Evolutionary conservation across 2,888 invertebrate species (phyloP).

Genomic region (Patella pellucida): DNA sequence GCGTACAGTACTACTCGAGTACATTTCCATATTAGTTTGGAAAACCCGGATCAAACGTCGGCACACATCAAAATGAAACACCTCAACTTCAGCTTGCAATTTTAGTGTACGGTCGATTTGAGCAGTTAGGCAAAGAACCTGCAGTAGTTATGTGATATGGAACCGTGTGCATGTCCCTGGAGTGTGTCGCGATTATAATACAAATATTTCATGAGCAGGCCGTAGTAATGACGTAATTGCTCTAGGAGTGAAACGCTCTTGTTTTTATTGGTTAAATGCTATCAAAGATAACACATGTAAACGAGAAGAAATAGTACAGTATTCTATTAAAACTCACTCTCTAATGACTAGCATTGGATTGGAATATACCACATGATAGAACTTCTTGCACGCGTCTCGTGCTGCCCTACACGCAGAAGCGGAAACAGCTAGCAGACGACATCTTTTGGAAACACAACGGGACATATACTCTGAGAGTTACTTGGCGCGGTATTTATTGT

Average conservation of each 20-base stretch:
- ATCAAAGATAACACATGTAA: constrained; percentile 5
- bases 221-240: constrained; percentile 27
- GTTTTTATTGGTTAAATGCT: constrained; percentile 3
- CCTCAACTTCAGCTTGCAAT: too few relatives aligned
- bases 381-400: constrained; percentile 13
- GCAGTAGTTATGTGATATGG: constrained; percentile 18
- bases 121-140: background rate
- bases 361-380: constrained; percentile 14
- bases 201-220: constrained; percentile 29
- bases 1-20: too few relatives aligned
- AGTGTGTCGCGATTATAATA: constrained; percentile 16
- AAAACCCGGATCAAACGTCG: too few relatives aligned
- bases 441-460: constrained; percentile 16
- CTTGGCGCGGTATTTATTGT: constrained; percentile 15
- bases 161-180: constrained; percentile 16
- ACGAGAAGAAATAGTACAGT: background rate
- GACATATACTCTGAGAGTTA: background rate
- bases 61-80: too few relatives aligned
- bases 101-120: background rate
- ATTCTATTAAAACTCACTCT: constrained; percentile 25
- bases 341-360: constrained; percentile 21
- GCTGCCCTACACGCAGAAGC: constrained; percentile 3
- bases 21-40: too few relatives aligned
- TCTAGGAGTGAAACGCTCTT: background rate
- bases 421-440: constrained; percentile 25